A percentile compares a stretch with the other conserved stretches of the same genome.
phyloP scores from a whole-genome alignment of 2,113 vertebrate species.

The Ancistrus triradiatus region DNA sequence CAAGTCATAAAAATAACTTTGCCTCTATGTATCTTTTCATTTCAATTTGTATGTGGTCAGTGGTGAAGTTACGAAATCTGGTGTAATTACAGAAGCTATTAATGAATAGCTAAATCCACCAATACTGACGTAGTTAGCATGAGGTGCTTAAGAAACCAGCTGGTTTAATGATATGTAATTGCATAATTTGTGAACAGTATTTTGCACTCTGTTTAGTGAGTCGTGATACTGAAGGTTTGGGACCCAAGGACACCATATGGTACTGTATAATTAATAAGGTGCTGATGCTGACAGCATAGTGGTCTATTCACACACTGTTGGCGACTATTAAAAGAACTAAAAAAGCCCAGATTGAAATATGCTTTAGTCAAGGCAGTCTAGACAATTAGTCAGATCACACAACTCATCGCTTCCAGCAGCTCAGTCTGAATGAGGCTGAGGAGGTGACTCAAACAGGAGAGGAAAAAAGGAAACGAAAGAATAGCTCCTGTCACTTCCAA shows the following conservation, averaged over 20 bases:
- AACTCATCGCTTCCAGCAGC: constrained; percentile 14
- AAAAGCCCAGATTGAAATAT: neutral
- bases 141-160: neutral
- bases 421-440: constrained; percentile 17
- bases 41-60: no score
- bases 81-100: no score
- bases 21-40: no score
- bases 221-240: neutral
- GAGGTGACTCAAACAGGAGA: constrained; percentile 13
- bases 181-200: no score
- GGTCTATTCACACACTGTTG: constrained; percentile 11
- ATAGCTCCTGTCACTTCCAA: constrained; percentile 33
- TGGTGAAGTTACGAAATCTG: no score
- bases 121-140: no score
- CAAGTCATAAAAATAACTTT: no score
- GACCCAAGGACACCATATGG: constrained; percentile 3
- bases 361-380: constrained; percentile 22
- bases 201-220: no score
- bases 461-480: constrained; percentile 30
- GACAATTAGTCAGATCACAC: constrained; percentile 30
- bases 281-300: constrained; percentile 17
- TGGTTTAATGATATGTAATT: no score
- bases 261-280: constrained; percentile 6
- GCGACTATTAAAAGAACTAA: constrained; percentile 7
- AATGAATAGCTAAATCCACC: no score